phyloP scores from a whole-genome alignment of 2,888 invertebrate genomes.

The Eristalinus aeneus region DNA sequence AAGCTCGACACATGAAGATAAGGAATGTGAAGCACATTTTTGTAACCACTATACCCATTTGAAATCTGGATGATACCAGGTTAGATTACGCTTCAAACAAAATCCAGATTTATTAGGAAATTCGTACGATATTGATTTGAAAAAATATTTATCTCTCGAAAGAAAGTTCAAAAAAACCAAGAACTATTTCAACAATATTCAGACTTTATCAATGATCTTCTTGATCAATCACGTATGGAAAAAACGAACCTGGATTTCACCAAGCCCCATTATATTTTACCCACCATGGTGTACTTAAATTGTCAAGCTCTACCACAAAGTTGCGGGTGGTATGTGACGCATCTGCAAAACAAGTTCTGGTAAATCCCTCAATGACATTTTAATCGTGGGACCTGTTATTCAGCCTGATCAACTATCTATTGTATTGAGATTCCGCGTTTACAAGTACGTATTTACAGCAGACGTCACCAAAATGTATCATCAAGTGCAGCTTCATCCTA shows the following conservation, averaged over 20 bases:
- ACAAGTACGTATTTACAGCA: conserved; percentile 9
- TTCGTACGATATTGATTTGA: conserved; percentile 16
- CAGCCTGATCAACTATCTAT: conserved; percentile 41
- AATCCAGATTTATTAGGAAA: not conserved
- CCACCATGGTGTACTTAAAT: conserved; percentile 40
- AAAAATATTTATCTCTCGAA: conserved; percentile 19
- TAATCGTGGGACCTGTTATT: too few species aligned
- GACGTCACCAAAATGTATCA: conserved; percentile 5
- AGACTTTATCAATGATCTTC: too few species aligned
- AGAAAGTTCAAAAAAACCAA: not conserved
- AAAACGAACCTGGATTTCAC: too few species aligned
- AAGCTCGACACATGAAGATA: too few species aligned
- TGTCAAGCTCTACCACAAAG: conserved; percentile 45
- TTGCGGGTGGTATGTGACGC: conserved; percentile 39
- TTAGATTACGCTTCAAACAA: conserved; percentile 10
- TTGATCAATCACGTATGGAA: too few species aligned
- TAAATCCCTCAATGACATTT: conserved; percentile 38
- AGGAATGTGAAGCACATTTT: too few species aligned
- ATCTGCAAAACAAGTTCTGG: conserved; percentile 25
- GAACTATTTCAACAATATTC: too few species aligned
- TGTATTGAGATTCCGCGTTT: conserved; percentile 14
- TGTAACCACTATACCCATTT: too few species aligned
- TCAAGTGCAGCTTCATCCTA: too few species aligned
- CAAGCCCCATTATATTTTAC: conserved; percentile 12
- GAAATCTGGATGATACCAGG: not conserved